Evolutionary conservation across 2,888 invertebrate species (phyloP).

Genomic region (Harpalus rufipes): DNA sequence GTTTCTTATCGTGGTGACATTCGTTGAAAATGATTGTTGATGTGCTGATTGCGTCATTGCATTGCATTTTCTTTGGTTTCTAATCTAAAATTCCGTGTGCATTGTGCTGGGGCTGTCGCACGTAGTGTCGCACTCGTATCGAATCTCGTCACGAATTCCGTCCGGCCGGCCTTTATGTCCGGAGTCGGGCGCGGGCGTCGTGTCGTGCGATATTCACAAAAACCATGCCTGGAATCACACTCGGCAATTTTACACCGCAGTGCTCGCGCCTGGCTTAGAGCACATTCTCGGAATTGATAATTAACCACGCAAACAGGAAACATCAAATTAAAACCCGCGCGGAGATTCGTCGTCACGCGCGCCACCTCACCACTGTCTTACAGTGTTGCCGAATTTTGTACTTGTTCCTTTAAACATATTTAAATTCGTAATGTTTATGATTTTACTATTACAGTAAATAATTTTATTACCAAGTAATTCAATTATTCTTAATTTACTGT

Average conservation of each 20-base stretch:
- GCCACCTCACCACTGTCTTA: slow-evolving; percentile 44
- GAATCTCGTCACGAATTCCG: slow-evolving; percentile 20
- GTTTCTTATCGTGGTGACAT: too few species aligned
- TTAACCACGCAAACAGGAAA: slow-evolving; percentile 66
- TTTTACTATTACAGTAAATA: too few species aligned
- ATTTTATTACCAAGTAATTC: too few species aligned
- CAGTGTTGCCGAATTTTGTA: slow-evolving; percentile 18
- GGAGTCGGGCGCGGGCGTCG: slow-evolving; percentile 11
- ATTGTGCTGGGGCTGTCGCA: not conserved
- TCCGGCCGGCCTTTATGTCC: slow-evolving; percentile 19
- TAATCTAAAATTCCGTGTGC: slow-evolving; percentile 8
- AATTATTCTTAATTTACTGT: too few species aligned
- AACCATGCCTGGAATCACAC: slow-evolving; percentile 54
- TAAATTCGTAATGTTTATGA: too few species aligned
- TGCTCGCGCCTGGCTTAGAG: slow-evolving; percentile 20
- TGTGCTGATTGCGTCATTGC: not conserved
- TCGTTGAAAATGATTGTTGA: not conserved
- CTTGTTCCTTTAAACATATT: not conserved
- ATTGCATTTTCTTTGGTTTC: not conserved
- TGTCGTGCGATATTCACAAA: slow-evolving; percentile 49
- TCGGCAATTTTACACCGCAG: slow-evolving; percentile 51
- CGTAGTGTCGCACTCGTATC: slow-evolving; percentile 11
- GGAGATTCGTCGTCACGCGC: slow-evolving; percentile 62
- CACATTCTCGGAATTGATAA: slow-evolving; percentile 64
- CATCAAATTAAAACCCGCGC: slow-evolving; percentile 64